Conservation (phyloP, 2,797 vertebrate genomes). For the Squalus acanthias region DNA sequence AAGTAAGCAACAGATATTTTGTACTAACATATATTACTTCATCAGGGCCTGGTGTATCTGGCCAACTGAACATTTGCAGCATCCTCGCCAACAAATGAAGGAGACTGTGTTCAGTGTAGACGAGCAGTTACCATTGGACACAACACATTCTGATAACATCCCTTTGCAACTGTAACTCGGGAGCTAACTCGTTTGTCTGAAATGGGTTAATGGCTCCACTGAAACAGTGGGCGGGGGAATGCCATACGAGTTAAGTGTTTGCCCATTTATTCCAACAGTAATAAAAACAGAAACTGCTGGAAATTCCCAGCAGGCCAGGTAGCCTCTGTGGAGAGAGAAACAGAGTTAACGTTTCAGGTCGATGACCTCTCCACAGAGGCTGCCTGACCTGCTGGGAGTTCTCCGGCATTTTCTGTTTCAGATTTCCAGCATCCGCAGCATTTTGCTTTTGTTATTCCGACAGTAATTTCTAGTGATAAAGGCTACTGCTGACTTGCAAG, state of each 20-base stretch:
- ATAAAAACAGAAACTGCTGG: background rate
- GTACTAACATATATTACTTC: background rate
- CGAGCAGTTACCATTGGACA: background rate
- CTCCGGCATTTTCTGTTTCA: background rate
- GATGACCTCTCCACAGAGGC: no score
- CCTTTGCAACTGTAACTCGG: background rate
- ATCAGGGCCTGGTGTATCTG: background rate
- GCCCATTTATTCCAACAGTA: background rate
- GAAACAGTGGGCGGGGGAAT: background rate
- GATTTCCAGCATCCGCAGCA: background rate
- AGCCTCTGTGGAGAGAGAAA: background rate
- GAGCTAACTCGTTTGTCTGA: background rate
- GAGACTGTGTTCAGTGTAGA: background rate
- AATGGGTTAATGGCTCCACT: background rate
- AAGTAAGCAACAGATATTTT: slow-evolving; percentile 69
- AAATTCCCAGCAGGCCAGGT: background rate
- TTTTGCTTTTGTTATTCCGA: background rate
- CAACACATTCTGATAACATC: background rate
- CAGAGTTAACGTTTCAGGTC: background rate
- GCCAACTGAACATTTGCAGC: background rate
- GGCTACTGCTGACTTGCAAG: background rate
- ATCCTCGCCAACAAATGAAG: background rate
- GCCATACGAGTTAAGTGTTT: background rate
- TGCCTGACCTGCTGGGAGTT: background rate
- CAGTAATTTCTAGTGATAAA: background rate